These are phyloP conservation scores for Epinotia demarniana DNA, from an alignment of 2,888 invertebrate genomes.

Conservation along the genomic window DNA sequence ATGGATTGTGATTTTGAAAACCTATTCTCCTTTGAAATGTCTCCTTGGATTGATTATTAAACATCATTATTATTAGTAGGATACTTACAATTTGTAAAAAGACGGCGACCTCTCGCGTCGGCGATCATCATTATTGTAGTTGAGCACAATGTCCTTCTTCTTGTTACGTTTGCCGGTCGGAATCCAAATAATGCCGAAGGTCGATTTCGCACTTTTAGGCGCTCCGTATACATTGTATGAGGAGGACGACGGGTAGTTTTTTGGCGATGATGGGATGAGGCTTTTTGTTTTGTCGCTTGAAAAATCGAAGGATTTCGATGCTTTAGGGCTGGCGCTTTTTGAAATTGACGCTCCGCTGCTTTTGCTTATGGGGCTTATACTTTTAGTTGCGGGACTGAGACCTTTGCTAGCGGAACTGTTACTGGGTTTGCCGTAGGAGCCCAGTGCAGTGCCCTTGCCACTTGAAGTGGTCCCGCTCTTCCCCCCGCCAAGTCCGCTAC, in stretches of 20 bases:
- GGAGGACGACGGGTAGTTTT: constrained; percentile 58
- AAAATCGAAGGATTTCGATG: constrained; percentile 40
- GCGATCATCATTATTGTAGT: constrained; percentile 62
- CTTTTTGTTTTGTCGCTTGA: constrained; percentile 43
- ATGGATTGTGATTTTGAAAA: too few relatives aligned
- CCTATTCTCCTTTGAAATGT: too few relatives aligned
- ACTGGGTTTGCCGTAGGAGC: constrained; percentile 58
- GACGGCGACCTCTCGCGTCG: constrained; percentile 68
- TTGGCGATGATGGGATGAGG: constrained; percentile 45
- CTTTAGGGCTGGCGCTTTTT: constrained; percentile 35
- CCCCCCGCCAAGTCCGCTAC: constrained; percentile 46
- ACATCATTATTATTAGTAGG: background rate
- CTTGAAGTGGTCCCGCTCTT: constrained; percentile 43
- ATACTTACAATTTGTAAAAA: constrained; percentile 75
- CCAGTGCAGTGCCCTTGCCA: constrained; percentile 12
- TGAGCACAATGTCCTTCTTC: constrained; percentile 69
- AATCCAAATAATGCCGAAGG: constrained; percentile 75
- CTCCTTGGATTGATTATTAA: too few relatives aligned
- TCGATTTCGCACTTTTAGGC: constrained; percentile 63
- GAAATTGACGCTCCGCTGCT: constrained; percentile 18
- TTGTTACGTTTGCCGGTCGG: constrained; percentile 69
- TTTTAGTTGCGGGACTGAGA: constrained; percentile 49
- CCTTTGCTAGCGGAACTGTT: constrained; percentile 54
- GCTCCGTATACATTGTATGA: constrained; percentile 49
- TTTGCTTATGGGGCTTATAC: constrained; percentile 20